phyloP scores from a whole-genome alignment of 1,140 invertebrate species.

The Pteromalus puparum region DNA sequence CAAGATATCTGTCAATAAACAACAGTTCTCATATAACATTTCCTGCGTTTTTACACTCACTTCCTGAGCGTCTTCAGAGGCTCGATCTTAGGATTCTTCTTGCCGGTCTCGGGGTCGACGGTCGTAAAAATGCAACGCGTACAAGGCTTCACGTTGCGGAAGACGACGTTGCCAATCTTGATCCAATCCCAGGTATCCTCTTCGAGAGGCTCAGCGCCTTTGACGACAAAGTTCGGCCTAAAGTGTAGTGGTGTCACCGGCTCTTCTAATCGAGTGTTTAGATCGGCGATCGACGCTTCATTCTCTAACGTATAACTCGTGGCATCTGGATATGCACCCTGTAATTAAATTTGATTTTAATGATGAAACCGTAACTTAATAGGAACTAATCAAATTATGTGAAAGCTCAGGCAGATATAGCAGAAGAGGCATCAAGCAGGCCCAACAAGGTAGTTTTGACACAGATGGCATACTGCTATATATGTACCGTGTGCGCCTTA shows the following conservation, averaged over 20 bases:
- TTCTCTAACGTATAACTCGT: slow-evolving; percentile 79
- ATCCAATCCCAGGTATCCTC: slow-evolving; percentile 84
- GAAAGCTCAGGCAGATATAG: too few relatives aligned
- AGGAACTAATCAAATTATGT: too few relatives aligned
- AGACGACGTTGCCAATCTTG: slow-evolving; percentile 80
- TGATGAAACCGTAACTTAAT: too few relatives aligned
- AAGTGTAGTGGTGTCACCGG: slow-evolving; percentile 78
- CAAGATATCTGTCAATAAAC: too few relatives aligned
- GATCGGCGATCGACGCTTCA: slow-evolving; percentile 79
- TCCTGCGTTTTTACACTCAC: slow-evolving; percentile 58
- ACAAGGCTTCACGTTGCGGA: slow-evolving; percentile 81
- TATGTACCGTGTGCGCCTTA: too few relatives aligned
- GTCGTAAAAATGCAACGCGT: slow-evolving; percentile 80
- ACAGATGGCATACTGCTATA: too few relatives aligned
- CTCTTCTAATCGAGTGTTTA: slow-evolving; percentile 77
- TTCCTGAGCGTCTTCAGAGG: slow-evolving; percentile 77
- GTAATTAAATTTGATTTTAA: slow-evolving; percentile 7
- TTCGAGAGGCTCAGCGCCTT: slow-evolving; percentile 78
- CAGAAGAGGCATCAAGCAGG: too few relatives aligned
- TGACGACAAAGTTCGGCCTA: slow-evolving; percentile 82
- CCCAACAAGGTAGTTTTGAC: too few relatives aligned
- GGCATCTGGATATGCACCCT: slow-evolving; percentile 79
- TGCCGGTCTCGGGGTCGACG: slow-evolving; percentile 76
- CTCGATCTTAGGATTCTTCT: slow-evolving; percentile 74
- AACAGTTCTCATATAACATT: too few relatives aligned